Evolutionary conservation across 2,888 invertebrate genomes (phyloP), one percentile per base, ranked within the genome.

Genomic region (Lasioglossum figueresi): DNA sequence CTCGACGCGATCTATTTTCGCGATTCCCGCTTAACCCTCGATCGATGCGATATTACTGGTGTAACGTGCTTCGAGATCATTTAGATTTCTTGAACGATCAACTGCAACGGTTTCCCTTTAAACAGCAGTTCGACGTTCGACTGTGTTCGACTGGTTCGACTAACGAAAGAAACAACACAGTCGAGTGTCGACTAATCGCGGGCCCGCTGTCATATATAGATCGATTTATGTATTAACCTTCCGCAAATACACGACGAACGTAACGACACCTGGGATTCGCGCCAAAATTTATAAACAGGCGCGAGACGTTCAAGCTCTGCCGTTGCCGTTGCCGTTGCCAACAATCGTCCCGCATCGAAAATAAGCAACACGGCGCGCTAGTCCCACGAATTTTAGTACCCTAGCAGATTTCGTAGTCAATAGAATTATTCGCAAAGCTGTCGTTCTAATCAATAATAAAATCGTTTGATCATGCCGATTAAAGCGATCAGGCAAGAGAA

Each of bases 271-370:
- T 77, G 71, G 81, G 73, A 81, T 68, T 86, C 68, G 81, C 79
- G 86, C 79, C 86, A 86, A 78, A 80, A 79, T 52, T 84, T 81
- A 80, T 80, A 86, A 86, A 86, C 85, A 73, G 71, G 76, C 59
- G 40, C 76, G 34, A 79, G 59, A 31, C 48, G 73, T 27, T 16
- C 43, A 68, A 79, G 71, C 56, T 76, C n/a, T 84, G 85, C 76
- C 85, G 78, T 27, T 84, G 85, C n/a, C n/a, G n/a, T n/a, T n/a
- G n/a, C n/a, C n/a, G n/a, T n/a, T n/a, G n/a, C 78, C 86, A 84
- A 76, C 68, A 52, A 79, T 45, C 75, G 80, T 59, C 34, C 34
- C 63, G 72, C 70, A 70, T 80, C 68, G 34, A 78, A 85, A 85
- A 83, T 77, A 84, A 79, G 48, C 76, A 80, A 79, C 16, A 56